Percentiles rank a stretch among this genome's conserved stretches.
Conservation (phyloP, 2,113 vertebrate species). For the Sturnus vulgaris region DNA sequence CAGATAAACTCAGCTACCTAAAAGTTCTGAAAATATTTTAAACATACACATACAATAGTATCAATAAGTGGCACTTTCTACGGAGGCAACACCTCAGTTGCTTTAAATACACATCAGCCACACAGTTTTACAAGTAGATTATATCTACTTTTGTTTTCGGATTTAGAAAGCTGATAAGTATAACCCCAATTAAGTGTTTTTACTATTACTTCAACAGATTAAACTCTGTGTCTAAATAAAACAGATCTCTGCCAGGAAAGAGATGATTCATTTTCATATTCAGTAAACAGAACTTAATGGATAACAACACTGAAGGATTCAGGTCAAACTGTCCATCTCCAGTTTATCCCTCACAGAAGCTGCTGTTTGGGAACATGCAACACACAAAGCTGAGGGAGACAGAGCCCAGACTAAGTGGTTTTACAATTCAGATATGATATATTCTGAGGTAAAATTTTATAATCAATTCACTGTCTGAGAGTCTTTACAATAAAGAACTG, state of each 20-base stretch:
- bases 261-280: not conserved
- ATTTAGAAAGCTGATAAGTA: not conserved
- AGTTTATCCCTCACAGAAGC: not conserved
- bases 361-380: not conserved
- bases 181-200: constrained; percentile 38
- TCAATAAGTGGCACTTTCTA: not conserved
- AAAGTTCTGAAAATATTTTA: constrained; percentile 73
- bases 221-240: constrained; percentile 35
- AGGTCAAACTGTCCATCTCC: not conserved
- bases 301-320: not conserved
- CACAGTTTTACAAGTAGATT: not conserved
- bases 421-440: not conserved
- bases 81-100: not conserved
- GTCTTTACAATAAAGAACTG: not conserved
- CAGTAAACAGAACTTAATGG: not conserved
- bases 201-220: constrained; percentile 16
- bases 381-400: not conserved
- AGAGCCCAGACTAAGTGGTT: not conserved
- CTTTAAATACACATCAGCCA: not conserved
- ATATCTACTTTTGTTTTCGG: not conserved
- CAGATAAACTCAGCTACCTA: constrained; percentile 67
- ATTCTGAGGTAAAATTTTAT: not conserved
- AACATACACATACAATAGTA: not conserved
- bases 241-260: not conserved
- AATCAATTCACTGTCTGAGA: not conserved